Evolutionary conservation across 2,113 vertebrate species (phyloP).

Genomic region (Ibidorhyncha struthersii): DNA sequence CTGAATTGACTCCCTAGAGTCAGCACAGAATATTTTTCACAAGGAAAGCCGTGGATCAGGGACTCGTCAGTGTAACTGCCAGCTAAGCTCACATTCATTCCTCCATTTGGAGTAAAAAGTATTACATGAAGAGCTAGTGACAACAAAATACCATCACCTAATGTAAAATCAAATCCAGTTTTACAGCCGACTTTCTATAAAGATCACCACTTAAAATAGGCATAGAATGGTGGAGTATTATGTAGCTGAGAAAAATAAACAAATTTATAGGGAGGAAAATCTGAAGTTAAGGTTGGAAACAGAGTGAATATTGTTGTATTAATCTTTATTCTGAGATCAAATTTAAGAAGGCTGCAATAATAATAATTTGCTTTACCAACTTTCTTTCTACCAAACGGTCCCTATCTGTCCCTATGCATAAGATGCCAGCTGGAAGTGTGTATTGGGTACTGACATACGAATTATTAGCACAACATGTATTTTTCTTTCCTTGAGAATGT

Average conservation of each 20-base stretch:
- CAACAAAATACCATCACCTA: not conserved
- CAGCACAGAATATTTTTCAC: not conserved
- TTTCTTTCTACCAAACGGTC: not conserved
- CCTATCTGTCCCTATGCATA: not conserved
- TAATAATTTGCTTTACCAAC: not conserved
- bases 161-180: not conserved
- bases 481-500: not conserved
- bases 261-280: not conserved
- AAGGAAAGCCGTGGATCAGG: not conserved
- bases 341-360: not conserved
- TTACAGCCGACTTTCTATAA: not conserved
- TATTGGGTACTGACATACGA: not conserved
- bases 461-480: constrained; percentile 4
- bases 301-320: not conserved
- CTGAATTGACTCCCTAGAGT: not conserved
- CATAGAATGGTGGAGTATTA: not conserved
- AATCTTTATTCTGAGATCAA: not conserved
- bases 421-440: not conserved
- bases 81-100: not conserved
- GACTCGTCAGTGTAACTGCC: not conserved
- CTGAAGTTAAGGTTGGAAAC: not conserved
- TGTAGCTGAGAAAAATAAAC: not conserved
- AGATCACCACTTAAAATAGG: not conserved
- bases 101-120: not conserved
- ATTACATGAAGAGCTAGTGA: not conserved